Evolutionary conservation across 1,140 invertebrate genomes (phyloP).

Genomic region (Oncopeltus fasciatus): DNA sequence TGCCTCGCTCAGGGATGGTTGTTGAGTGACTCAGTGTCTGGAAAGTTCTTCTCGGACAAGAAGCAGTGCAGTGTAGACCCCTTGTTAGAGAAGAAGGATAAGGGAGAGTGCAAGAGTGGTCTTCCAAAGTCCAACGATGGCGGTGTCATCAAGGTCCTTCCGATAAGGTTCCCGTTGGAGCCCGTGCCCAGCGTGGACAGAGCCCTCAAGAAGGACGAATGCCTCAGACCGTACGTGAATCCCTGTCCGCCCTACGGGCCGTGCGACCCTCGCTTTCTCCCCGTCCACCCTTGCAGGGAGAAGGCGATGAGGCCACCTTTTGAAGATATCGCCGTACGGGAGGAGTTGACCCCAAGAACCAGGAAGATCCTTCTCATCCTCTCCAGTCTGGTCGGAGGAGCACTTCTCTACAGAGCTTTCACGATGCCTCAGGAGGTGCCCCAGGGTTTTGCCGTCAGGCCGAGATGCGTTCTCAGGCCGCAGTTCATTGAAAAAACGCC

Average conservation of each 20-base stretch:
- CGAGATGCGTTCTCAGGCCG: background rate
- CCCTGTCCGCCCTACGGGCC: background rate
- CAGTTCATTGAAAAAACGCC: constrained; percentile 30
- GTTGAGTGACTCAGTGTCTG: too few species aligned
- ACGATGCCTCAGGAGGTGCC: background rate
- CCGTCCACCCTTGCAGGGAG: constrained; percentile 1
- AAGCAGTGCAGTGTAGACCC: too few species aligned
- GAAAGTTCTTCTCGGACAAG: too few species aligned
- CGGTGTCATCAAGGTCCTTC: too few species aligned
- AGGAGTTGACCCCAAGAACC: background rate
- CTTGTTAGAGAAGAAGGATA: too few species aligned
- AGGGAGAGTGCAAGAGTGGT: too few species aligned
- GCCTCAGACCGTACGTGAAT: constrained; percentile 4
- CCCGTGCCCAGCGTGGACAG: background rate
- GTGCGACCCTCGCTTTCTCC: background rate
- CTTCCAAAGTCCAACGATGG: too few species aligned
- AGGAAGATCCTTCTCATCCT: background rate
- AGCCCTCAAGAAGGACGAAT: background rate
- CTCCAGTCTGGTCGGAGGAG: background rate
- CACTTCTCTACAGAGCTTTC: background rate
- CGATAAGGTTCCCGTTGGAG: too few species aligned
- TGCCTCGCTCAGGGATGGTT: too few species aligned
- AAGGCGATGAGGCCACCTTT: background rate
- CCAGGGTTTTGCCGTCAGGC: too few species aligned
- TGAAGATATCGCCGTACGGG: background rate